Evolutionary conservation across 2,113 vertebrate species (phyloP).

Genomic region (Hippocampus mohnikei): DNA sequence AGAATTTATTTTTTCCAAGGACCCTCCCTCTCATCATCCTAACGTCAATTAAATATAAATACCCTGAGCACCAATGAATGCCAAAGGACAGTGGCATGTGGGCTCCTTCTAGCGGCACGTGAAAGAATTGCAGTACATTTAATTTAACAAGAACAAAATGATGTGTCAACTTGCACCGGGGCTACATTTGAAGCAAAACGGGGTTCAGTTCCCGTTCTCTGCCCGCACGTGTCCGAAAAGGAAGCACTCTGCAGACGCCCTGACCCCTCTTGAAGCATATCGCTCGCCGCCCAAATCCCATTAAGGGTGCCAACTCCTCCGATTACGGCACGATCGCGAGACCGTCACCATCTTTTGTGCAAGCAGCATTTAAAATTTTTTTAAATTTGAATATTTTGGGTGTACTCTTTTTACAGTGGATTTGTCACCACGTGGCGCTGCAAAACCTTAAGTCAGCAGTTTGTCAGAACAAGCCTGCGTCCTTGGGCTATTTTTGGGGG

Average conservation of each 20-base stretch:
- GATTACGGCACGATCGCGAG: conserved; percentile 40
- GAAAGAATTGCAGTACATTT: not conserved
- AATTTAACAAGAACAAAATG: too few species aligned
- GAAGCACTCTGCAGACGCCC: not conserved
- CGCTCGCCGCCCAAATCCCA: conserved; percentile 41
- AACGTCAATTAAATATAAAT: not conserved
- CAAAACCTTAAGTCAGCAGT: not conserved
- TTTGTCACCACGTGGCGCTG: not conserved
- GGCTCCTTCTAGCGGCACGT: not conserved
- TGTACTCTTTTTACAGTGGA: not conserved
- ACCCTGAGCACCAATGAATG: not conserved
- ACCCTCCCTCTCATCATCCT: not conserved
- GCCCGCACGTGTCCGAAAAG: not conserved
- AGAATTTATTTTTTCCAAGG: not conserved
- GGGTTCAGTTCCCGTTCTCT: too few species aligned
- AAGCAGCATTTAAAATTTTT: conserved; percentile 25
- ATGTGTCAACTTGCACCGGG: too few species aligned
- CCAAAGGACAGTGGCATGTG: not conserved
- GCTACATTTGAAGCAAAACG: too few species aligned
- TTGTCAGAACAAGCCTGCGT: not conserved
- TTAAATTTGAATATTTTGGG: not conserved
- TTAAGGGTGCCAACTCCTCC: conserved; percentile 22
- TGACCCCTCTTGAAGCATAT: not conserved
- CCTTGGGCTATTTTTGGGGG: not conserved
- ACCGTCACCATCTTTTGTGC: conserved; percentile 36